phyloP scores from a whole-genome alignment of 1,140 invertebrate species.

The Drosophila aff. region DNA sequence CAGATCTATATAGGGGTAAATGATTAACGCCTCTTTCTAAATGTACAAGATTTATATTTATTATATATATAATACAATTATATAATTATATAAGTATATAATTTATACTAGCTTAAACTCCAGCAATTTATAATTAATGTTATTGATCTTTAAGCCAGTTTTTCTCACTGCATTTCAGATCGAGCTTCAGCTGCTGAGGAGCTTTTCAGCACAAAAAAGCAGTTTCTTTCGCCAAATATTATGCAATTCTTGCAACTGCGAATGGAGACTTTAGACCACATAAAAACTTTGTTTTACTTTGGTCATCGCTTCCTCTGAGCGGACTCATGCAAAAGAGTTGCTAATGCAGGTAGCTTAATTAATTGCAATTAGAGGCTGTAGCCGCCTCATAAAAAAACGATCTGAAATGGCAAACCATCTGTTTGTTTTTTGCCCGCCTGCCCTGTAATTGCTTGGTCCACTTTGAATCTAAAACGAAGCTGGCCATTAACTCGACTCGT shows the following conservation, averaged over 20 bases:
- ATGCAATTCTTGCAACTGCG: constrained; percentile 63
- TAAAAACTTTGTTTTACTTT: constrained; percentile 4
- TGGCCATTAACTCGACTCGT: constrained; percentile 20
- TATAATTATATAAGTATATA: too few relatives aligned
- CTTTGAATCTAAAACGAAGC: constrained; percentile 46
- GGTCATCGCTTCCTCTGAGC: neutral
- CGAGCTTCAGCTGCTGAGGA: constrained; percentile 37
- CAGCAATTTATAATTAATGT: neutral
- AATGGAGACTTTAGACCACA: constrained; percentile 4
- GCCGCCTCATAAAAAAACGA: constrained; percentile 21
- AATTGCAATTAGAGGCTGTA: constrained; percentile 57
- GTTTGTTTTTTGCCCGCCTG: constrained; percentile 38
- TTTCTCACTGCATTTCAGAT: constrained; percentile 45
- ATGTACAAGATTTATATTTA: neutral
- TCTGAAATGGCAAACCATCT: constrained; percentile 53
- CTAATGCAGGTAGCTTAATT: constrained; percentile 57
- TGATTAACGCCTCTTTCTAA: neutral
- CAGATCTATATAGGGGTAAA: neutral
- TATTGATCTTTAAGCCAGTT: neutral
- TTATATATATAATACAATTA: too few relatives aligned
- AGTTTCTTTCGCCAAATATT: constrained; percentile 62
- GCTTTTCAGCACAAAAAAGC: constrained; percentile 42
- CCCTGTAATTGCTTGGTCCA: constrained; percentile 46
- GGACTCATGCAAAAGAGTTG: constrained; percentile 36
- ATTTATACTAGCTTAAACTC: neutral